Conservation (phyloP, 37 sponge, comb jelly and placozoan genomes). For the Cliona cf. orientalis region DNA sequence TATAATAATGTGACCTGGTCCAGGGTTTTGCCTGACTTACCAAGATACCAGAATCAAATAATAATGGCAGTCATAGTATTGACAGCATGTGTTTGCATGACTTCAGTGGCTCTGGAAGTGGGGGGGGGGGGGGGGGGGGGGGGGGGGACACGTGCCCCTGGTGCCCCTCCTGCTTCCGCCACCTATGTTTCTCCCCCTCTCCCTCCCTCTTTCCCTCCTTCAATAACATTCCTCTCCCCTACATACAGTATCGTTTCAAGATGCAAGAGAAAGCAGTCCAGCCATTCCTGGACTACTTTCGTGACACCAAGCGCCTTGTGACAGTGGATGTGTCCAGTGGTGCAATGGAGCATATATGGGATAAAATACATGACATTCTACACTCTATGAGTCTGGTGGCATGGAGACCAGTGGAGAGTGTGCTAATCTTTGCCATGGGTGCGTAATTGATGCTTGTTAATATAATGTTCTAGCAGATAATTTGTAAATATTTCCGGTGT, state of each 20-base stretch:
- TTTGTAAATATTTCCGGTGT: too few relatives aligned
- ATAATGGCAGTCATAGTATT: too few relatives aligned
- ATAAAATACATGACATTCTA: slow-evolving; percentile 65
- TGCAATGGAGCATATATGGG: slow-evolving; percentile 69
- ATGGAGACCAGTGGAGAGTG: slow-evolving; percentile 66
- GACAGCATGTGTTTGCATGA: too few relatives aligned
- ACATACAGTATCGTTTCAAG: slow-evolving; percentile 57
- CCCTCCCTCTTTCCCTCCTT: not conserved
- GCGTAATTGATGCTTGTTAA: not conserved
- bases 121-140: too few relatives aligned
- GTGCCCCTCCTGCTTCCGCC: too few relatives aligned
- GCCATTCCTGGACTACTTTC: slow-evolving; percentile 72
- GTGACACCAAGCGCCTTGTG: slow-evolving; percentile 43
- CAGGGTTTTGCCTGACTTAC: too few relatives aligned
- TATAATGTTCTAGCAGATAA: too few relatives aligned
- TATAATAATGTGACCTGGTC: too few relatives aligned
- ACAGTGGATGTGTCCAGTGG: slow-evolving; percentile 80
- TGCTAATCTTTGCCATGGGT: slow-evolving; percentile 84
- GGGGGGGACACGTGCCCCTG: too few relatives aligned
- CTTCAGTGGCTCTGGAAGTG: too few relatives aligned
- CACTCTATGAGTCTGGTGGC: slow-evolving; percentile 35
- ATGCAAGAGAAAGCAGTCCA: slow-evolving; percentile 57
- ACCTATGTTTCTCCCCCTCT: not conserved
- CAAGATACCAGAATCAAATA: too few relatives aligned
- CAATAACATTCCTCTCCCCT: not conserved